Evolutionary conservation across 37 sponge, comb jelly and placozoan genomes (phyloP).

Genomic region (Crambe crambe): DNA sequence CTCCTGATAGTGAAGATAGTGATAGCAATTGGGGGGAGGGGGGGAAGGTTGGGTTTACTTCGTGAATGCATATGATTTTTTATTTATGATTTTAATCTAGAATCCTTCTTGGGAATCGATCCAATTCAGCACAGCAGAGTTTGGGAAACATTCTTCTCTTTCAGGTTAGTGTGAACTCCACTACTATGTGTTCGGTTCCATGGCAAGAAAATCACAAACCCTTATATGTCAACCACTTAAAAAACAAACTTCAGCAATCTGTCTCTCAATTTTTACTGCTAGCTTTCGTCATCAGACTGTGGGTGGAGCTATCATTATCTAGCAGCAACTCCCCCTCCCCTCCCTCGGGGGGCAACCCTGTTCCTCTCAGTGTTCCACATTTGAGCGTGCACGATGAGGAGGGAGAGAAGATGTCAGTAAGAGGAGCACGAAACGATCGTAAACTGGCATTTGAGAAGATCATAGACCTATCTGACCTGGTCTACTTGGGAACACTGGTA

Average conservation of each 20-base stretch:
- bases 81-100: constrained; percentile 2
- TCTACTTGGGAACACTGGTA: constrained; percentile 44
- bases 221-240: too few species aligned
- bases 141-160: constrained; percentile 13
- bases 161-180: constrained; percentile 10
- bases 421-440: too few species aligned
- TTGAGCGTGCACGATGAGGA: neutral
- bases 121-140: neutral
- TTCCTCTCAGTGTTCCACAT: neutral
- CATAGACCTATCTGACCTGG: constrained; percentile 39
- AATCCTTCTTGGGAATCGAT: constrained; percentile 55
- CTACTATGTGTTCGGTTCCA: too few species aligned
- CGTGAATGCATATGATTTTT: too few species aligned
- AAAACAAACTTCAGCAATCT: too few species aligned
- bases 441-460: constrained; percentile 31
- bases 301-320: constrained; percentile 8
- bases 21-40: too few species aligned
- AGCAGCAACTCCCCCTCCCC: neutral
- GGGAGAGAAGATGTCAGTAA: too few species aligned
- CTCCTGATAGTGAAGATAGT: too few species aligned
- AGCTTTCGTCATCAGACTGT: constrained; percentile 32
- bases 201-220: too few species aligned
- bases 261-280: neutral
- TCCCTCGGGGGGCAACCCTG: neutral
- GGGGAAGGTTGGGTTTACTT: too few species aligned